These are phyloP conservation scores for Tetragnatha montana DNA, from an alignment of 2,888 invertebrate species.

Conservation along the genomic window DNA sequence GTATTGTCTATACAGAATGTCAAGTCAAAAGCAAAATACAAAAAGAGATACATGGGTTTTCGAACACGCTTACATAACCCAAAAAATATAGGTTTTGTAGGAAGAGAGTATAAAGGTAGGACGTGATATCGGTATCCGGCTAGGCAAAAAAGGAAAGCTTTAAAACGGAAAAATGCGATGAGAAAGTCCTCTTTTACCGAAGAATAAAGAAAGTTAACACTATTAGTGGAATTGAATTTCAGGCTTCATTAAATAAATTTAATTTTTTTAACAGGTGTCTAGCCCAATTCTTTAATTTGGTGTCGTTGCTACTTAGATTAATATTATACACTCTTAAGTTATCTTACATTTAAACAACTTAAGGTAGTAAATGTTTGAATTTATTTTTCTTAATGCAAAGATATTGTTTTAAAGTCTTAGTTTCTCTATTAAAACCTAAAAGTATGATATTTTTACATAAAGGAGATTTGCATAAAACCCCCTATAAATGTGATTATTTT, in stretches of 20 bases:
- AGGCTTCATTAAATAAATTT: neutral
- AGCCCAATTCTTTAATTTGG: too few species aligned
- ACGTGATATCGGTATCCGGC: slow-evolving; percentile 47
- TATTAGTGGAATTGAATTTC: slow-evolving; percentile 32
- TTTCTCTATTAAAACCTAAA: too few species aligned
- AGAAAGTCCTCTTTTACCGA: neutral
- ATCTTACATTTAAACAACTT: too few species aligned
- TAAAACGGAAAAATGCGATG: neutral
- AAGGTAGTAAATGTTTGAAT: too few species aligned
- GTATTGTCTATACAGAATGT: slow-evolving; percentile 46
- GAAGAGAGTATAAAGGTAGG: slow-evolving; percentile 45
- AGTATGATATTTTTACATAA: too few species aligned
- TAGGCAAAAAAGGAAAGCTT: slow-evolving; percentile 38
- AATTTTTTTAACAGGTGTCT: neutral
- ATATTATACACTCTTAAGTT: too few species aligned
- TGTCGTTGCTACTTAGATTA: too few species aligned
- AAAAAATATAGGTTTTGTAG: slow-evolving; percentile 55
- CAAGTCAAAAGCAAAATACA: slow-evolving; percentile 23
- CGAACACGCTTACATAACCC: slow-evolving; percentile 53
- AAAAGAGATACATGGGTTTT: slow-evolving; percentile 39
- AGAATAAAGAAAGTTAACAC: slow-evolving; percentile 30
- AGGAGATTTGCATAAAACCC: too few species aligned
- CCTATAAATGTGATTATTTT: too few species aligned
- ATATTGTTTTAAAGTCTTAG: too few species aligned
- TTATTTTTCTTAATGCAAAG: too few species aligned